These are phyloP conservation scores for Watersipora subatra DNA, from an alignment of 1,140 invertebrate species.

Conservation along the genomic window DNA sequence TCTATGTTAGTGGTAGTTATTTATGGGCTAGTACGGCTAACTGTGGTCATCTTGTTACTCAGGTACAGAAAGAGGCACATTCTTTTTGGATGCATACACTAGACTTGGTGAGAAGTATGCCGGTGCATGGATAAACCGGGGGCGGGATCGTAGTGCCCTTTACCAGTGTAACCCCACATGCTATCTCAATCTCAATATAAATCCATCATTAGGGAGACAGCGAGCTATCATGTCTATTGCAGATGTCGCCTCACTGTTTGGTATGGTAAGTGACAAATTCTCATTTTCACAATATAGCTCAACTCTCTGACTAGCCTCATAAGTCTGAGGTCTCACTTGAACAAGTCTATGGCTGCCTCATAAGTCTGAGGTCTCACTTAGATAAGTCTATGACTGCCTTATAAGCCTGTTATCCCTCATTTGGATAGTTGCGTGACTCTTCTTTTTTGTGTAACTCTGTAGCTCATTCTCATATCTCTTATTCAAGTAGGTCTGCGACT, in stretches of 20 bases:
- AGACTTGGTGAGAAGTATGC: neutral
- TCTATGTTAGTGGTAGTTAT: neutral
- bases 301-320: too few species aligned
- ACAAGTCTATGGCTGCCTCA: too few species aligned
- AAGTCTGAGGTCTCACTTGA: too few species aligned
- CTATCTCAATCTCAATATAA: slow-evolving; percentile 69
- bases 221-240: slow-evolving; percentile 58
- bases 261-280: slow-evolving; percentile 45
- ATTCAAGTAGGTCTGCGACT: too few species aligned
- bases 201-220: slow-evolving; percentile 45
- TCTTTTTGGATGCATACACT: neutral
- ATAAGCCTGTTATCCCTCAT: too few species aligned
- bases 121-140: slow-evolving; percentile 2
- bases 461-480: too few species aligned
- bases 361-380: too few species aligned
- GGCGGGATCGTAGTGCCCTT: slow-evolving; percentile 46
- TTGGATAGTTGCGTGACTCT: too few species aligned
- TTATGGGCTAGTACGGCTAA: neutral
- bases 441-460: too few species aligned
- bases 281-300: too few species aligned
- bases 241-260: slow-evolving; percentile 62
- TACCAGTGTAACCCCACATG: slow-evolving; percentile 53
- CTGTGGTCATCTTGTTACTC: too few species aligned
- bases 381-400: too few species aligned
- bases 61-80: neutral